Base-by-base conservation (phyloP, 2,113 vertebrate genomes). In the Prochilodus magdalenae region DNA sequence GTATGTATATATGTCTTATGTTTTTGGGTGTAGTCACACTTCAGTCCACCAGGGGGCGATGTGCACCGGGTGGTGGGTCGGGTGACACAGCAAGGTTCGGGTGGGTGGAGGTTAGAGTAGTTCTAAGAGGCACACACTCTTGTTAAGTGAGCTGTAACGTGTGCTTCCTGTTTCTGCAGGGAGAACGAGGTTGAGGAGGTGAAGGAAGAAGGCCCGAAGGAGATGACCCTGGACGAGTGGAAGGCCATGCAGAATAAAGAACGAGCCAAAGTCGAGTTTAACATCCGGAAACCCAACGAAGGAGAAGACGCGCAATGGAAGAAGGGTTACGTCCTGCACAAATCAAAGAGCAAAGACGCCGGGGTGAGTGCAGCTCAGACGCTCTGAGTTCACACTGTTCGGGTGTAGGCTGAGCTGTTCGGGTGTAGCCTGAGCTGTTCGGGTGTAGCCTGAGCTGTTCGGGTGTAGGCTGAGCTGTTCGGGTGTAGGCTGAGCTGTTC, bases 171-270 rank as follows among this genome's bases (percentile, higher is more conserved):
- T 22, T 26, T 72, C 7, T 57, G 20, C 89, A 97, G 98, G 89
- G 98, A 99, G 90, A 99, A 99, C 55, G 97, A 99, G 93, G 97
- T 93, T 49, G 98, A 98, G 90, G 98, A 99, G 86, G 96, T 96
- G 7, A 99, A 99, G 93, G 97, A 98, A 12, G 98, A 99, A 93
- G 97, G 96, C 29, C 96, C 98, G 18, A 99, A 99, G 94, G 97
- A 99, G 85, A 99, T 99, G 98, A 99, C 97, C 85, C 93, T 99
- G 94, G 98, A 99, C 49, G 98, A 99, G 83, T 99, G 98, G 98
- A 99, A 99, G 91, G 98, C 98, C 75, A 95, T 98, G 95, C 98
- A 99, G 85, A 96, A 97, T 89, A 99, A 99, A 91, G 98, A 98
- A 20, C 95, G 97, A 0, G 92, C 98, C 60, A 99, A 99, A 91